Evolutionary conservation across 1,140 invertebrate genomes (phyloP).

Genomic region (Sweltsa coloradensis): DNA sequence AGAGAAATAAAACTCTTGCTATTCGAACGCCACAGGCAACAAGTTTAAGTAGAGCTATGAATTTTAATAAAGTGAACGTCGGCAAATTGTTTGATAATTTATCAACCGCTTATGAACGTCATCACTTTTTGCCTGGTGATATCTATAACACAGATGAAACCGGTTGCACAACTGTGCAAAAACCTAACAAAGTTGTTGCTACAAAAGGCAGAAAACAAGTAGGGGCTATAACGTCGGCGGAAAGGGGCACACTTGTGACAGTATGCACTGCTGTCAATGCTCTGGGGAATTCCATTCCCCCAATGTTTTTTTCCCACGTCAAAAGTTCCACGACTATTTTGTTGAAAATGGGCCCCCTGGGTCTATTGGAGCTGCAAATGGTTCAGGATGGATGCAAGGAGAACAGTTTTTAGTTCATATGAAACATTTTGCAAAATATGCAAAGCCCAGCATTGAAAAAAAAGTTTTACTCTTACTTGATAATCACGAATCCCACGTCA

Average conservation of each 20-base stretch:
- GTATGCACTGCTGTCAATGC: constrained; percentile 25
- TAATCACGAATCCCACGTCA: constrained; percentile 19
- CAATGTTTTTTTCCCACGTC: constrained; percentile 25
- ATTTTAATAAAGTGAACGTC: constrained; percentile 3
- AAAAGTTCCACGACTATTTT: constrained; percentile 22
- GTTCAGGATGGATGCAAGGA: constrained; percentile 31
- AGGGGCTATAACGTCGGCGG: constrained; percentile 26
- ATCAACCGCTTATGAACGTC: constrained; percentile 20
- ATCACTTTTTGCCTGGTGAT: constrained; percentile 23
- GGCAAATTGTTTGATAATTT: constrained; percentile 3
- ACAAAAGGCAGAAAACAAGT: constrained; percentile 27
- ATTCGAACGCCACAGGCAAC: constrained; percentile 4
- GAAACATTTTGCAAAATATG: constrained; percentile 27
- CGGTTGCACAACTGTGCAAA: constrained; percentile 31
- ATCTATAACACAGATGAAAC: constrained; percentile 33
- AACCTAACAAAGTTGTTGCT: constrained; percentile 28
- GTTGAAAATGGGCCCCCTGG: constrained; percentile 21
- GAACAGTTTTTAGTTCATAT: constrained; percentile 31
- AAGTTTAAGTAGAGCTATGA: constrained; percentile 1
- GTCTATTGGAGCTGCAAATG: constrained; percentile 16
- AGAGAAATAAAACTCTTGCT: constrained; percentile 24
- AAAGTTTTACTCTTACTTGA: constrained; percentile 17
- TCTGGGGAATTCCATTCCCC: constrained; percentile 22
- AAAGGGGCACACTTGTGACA: constrained; percentile 26
- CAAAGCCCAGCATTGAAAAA: constrained; percentile 13